These are phyloP conservation scores for Zoanthus sansibaricus DNA, from an alignment of 92 coral and sea anemone genomes.

Conservation along the genomic window DNA sequence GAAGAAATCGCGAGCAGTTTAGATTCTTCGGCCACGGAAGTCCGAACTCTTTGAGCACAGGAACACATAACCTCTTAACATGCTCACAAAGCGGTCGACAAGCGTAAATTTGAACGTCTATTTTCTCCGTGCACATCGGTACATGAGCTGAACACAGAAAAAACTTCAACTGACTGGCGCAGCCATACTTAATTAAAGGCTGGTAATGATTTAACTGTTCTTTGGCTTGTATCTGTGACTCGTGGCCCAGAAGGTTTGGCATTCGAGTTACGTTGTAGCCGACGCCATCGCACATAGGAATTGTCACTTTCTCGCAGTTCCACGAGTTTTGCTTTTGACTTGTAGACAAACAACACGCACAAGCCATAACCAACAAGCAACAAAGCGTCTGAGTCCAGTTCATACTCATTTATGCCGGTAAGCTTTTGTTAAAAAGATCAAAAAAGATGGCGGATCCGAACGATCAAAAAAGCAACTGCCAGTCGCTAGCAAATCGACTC, in stretches of 20 bases:
- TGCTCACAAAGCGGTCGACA: slow-evolving; percentile 98
- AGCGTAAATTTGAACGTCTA: slow-evolving; percentile 77
- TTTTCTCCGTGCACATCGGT: slow-evolving; percentile 89
- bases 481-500: background rate
- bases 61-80: slow-evolving; percentile 83
- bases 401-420: slow-evolving; percentile 12
- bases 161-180: slow-evolving; percentile 87
- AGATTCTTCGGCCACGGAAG: slow-evolving; percentile 83
- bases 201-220: slow-evolving; percentile 66
- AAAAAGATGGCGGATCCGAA: slow-evolving; percentile 46
- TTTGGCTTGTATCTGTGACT: slow-evolving; percentile 81
- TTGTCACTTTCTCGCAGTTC: slow-evolving; percentile 84
- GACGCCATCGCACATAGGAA: slow-evolving; percentile 61
- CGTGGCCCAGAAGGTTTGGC: slow-evolving; percentile 89
- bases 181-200: slow-evolving; percentile 76
- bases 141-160: slow-evolving; percentile 95
- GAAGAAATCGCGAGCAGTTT: slow-evolving; percentile 88
- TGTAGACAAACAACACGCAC: slow-evolving; percentile 51
- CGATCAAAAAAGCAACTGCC: slow-evolving; percentile 10
- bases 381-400: slow-evolving; percentile 30
- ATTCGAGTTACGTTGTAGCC: slow-evolving; percentile 94
- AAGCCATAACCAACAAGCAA: slow-evolving; percentile 32
- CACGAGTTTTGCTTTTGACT: slow-evolving; percentile 60
- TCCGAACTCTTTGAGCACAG: slow-evolving; percentile 86
- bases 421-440: slow-evolving; percentile 37